Evolutionary conservation across 2,113 vertebrate species (phyloP).

Genomic region (Leuciscus idus): DNA sequence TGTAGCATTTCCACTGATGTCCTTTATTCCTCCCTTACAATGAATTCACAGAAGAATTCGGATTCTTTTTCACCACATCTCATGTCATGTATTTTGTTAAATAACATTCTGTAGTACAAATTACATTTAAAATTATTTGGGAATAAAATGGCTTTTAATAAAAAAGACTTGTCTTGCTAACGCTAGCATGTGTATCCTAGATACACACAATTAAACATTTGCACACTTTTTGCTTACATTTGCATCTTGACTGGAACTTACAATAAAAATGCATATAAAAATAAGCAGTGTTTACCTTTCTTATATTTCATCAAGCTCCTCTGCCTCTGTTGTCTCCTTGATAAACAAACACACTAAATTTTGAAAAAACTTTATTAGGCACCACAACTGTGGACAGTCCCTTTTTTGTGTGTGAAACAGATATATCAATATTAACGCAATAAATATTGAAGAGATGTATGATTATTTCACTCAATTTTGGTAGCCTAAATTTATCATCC

Average conservation of each 20-base stretch:
- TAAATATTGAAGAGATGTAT: background rate
- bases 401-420: background rate
- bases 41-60: background rate
- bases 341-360: background rate
- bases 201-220: background rate
- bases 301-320: background rate
- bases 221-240: background rate
- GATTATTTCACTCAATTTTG: background rate
- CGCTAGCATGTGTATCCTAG: background rate
- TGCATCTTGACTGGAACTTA: background rate
- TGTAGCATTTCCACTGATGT: background rate
- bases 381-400: background rate
- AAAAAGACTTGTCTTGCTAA: background rate
- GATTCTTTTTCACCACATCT: background rate
- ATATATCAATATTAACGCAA: background rate
- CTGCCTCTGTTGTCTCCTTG: background rate
- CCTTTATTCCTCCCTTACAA: background rate
- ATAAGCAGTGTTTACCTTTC: background rate
- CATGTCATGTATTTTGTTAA: background rate
- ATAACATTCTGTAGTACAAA: background rate
- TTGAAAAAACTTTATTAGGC: constrained; percentile 16
- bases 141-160: background rate
- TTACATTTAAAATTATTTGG: background rate
- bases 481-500: too few relatives aligned
- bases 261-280: background rate